phyloP scores from a whole-genome alignment of 2,113 vertebrate genomes.

The Sebastes schlegelii region DNA sequence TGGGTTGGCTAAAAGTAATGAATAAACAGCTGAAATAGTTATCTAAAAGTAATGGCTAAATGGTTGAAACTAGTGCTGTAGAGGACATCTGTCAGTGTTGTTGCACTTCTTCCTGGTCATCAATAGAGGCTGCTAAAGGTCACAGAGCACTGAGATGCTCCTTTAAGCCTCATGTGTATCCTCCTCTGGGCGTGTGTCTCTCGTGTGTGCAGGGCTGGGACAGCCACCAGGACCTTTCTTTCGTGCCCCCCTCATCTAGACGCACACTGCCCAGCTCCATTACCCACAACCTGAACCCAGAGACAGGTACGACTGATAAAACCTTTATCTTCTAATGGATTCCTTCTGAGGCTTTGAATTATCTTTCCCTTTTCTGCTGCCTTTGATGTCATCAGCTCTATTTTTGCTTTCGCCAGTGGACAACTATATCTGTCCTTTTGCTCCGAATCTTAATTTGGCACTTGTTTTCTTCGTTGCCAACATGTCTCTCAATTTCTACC shows the following conservation, averaged over 20 bases:
- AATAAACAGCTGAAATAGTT: not conserved
- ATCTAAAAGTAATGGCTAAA: not conserved
- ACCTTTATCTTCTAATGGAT: slow-evolving; percentile 6
- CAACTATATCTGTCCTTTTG: slow-evolving; percentile 14
- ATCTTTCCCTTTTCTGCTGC: not conserved
- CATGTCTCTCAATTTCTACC: not conserved
- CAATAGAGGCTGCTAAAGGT: slow-evolving; percentile 12
- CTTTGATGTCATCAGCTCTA: slow-evolving; percentile 20
- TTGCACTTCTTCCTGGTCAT: slow-evolving; percentile 1
- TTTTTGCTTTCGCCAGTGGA: not conserved
- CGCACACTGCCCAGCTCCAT: slow-evolving; percentile 76
- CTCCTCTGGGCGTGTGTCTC: not conserved
- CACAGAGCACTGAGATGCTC: not conserved
- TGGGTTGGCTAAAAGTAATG: not conserved
- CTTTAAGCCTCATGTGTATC: not conserved
- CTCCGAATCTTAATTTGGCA: slow-evolving; percentile 17
- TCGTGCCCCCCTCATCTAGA: slow-evolving; percentile 75
- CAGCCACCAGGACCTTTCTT: slow-evolving; percentile 93
- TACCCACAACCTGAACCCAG: slow-evolving; percentile 63
- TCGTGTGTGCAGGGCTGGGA: slow-evolving; percentile 86
- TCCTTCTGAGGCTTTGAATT: slow-evolving; percentile 13
- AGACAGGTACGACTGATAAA: slow-evolving; percentile 60
- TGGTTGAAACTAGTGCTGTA: not conserved
- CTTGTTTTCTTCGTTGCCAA: slow-evolving; percentile 26
- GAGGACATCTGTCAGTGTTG: not conserved